Evolutionary conservation across 2,113 vertebrate genomes (phyloP), one percentile per base, ranked within the genome.

Genomic region (Lasiurus cinereus): DNA sequence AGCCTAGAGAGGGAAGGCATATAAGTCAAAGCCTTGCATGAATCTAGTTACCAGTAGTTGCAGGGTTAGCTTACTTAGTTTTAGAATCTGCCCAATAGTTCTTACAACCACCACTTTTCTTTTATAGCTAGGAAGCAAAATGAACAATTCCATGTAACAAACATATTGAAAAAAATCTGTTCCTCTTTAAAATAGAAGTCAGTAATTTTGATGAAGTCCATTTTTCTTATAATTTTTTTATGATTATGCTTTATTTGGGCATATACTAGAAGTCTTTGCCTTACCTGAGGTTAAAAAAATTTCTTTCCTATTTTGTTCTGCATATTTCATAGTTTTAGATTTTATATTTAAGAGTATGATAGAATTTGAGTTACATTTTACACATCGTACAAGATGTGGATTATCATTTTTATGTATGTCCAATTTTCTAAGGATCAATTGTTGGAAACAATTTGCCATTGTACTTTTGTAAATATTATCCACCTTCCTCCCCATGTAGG

Each of bases 61-160:
- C 27, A 31, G 66, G 36, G 19, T 66, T 64, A 76, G 39, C 29
- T 46, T 18, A 6, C 83, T 90, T 54, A 66, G 8, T 76, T 83
- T 59, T 16, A 54, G 64, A 76, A 79, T 13, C 31, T 79, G 76
- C 10, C 59, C 29, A 27, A 24, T 39, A 70, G 15, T 21, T n/a
- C 3, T 86, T 69, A 33, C 39, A 83, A 27, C 67, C 27, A 87
- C 21, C 15, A 33, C 36, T 83, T 93, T 52, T 21, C 33, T 78
- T 94, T 93, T 70, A 74, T 79, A 52, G 2, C 24, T 54, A 54
- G 69, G 29, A 93, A 94, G 82, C 5, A 70, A n/a, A 54, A 66
- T 64, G 59, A 64, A 74, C 78, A 50, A 43, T 43, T 84, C 8
- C 72, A 18, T 10, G 27, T 64, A 83, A 66, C 14, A 72, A 78